Conservation (phyloP, 1,140 invertebrate species). For the Samia ricini region DNA sequence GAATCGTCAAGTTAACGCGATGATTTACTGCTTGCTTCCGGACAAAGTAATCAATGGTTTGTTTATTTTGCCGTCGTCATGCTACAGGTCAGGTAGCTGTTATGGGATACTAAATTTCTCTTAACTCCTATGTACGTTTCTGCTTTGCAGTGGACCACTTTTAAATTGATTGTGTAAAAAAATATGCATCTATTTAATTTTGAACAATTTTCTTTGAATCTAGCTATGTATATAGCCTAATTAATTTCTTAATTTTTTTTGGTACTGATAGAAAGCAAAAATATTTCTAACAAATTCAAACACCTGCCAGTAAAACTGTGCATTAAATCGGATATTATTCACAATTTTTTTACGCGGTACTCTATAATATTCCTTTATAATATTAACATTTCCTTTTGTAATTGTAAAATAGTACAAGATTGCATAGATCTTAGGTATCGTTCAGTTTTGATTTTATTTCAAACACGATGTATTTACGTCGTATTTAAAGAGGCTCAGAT, state of each 20-base stretch:
- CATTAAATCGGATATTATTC: too few relatives aligned
- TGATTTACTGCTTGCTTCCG: slow-evolving; percentile 7
- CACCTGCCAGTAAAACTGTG: too few relatives aligned
- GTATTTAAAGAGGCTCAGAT: not conserved
- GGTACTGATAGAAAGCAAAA: too few relatives aligned
- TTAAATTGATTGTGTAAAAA: not conserved
- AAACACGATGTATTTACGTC: not conserved
- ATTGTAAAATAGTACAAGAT: not conserved
- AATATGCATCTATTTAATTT: too few relatives aligned
- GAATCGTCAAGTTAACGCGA: slow-evolving; percentile 2
- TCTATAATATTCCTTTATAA: too few relatives aligned
- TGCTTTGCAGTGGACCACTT: not conserved
- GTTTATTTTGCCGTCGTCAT: not conserved
- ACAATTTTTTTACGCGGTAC: too few relatives aligned
- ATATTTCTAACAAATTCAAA: too few relatives aligned
- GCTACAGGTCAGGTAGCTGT: not conserved
- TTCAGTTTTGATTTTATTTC: not conserved
- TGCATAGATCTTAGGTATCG: not conserved
- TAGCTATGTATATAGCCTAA: too few relatives aligned
- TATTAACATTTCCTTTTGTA: not conserved
- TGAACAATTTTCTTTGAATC: too few relatives aligned
- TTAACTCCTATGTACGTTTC: not conserved
- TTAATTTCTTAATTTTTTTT: too few relatives aligned
- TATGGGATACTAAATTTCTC: not conserved
- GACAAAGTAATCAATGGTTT: not conserved